A percentile compares a stretch with the other conserved stretches of the same genome.
These are phyloP conservation scores for Oxygymnocypris stewartii DNA, from an alignment of 2,113 vertebrate species.

Conservation along the genomic window DNA sequence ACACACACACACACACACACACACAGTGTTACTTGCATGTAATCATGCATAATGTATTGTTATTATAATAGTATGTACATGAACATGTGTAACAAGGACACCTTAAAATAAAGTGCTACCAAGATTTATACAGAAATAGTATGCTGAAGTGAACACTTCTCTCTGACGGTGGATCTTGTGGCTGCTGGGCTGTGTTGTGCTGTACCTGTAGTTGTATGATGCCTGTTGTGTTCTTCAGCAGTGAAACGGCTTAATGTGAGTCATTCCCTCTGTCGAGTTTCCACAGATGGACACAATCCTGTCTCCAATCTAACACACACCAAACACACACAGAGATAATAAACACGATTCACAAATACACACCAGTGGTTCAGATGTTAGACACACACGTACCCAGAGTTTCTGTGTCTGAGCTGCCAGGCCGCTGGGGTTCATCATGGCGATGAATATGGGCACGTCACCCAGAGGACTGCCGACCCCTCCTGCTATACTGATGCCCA, in stretches of 20 bases:
- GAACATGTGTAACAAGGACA: too few species aligned
- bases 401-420: slow-evolving; percentile 94
- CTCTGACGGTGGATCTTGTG: too few species aligned
- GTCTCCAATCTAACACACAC: slow-evolving; percentile 85
- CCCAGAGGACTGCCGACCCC: slow-evolving; percentile 96
- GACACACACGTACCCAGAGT: slow-evolving; percentile 78
- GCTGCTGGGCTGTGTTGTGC: not conserved
- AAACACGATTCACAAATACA: not conserved
- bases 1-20: too few species aligned
- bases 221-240: slow-evolving; percentile 89
- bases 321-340: not conserved
- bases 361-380: not conserved
- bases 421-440: slow-evolving; percentile 96
- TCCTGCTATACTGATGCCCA: slow-evolving; percentile 95
- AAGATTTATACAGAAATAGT: too few species aligned
- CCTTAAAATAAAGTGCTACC: too few species aligned
- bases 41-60: too few species aligned
- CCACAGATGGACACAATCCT: slow-evolving; percentile 91
- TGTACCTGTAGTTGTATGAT: slow-evolving; percentile 89
- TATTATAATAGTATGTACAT: too few species aligned
- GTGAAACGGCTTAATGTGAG: slow-evolving; percentile 87
- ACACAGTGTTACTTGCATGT: too few species aligned
- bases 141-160: too few species aligned
- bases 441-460: slow-evolving; percentile 95
- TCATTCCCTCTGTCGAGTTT: slow-evolving; percentile 88